Evolutionary conservation across 2,113 vertebrate species (phyloP), one percentile per base, ranked within the genome.

Genomic region (Toxotes chatareus): DNA sequence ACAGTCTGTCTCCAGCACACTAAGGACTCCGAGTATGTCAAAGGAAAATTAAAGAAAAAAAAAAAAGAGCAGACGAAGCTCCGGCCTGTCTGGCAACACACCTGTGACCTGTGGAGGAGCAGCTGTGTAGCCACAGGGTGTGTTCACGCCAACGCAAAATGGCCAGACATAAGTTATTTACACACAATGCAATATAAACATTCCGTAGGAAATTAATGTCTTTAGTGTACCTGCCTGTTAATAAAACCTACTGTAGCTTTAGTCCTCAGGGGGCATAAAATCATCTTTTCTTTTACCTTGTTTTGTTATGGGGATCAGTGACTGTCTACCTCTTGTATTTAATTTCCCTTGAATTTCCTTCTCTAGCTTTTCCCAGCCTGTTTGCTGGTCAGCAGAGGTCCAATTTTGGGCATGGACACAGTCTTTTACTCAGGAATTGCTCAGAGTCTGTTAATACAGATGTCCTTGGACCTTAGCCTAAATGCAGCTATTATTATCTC

Each of bases 401-500:
- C 84, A 76, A 84, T 46, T 93, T 91, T 87, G 87, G 89, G 36
- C 83, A 89, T n/a, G 56, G 79, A 83, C 70, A 57, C 64, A 64
- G 32, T 79, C 64, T 84, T 85, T 87, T 82, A 76, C 70, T 67
- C 86, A 83, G 69, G 74, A 76, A 86, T 83, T 56, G 23, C 46
- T 60, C 21, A 11, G 53, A n/a, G 73, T 78, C 66, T 79, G 69
- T 66, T 89, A 63, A 83, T 51, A 57, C 60, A 68, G 64, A 82
- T 32, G 83, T 86, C 84, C 65, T 83, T 86, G 76, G 62, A 56
- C n/a, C 9, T 46, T n/a, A 36, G 60, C 60, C 69, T 78, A 34
- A 84, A 78, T 47, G 73, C 31, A 44, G 76, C 63, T 93, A 91
- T 87, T 92, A 89, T 90, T 91, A 92, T 80, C 76, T 68, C 8